These are phyloP conservation scores for Ictalurus punctatus DNA, from an alignment of 2,113 vertebrate genomes.

Conservation along the genomic window DNA sequence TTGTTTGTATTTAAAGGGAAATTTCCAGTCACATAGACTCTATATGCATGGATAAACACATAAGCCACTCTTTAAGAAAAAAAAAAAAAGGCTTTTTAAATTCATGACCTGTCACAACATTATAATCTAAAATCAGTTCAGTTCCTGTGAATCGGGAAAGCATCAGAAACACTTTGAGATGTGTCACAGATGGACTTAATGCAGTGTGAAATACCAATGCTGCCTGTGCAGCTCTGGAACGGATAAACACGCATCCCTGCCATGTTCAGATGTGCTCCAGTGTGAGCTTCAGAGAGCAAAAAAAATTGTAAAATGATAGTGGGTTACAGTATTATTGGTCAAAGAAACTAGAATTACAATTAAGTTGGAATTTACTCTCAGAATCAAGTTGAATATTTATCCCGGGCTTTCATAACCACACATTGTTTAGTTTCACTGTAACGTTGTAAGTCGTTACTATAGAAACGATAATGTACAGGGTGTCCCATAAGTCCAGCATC, in stretches of 20 bases:
- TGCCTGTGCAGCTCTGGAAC: slow-evolving; percentile 43
- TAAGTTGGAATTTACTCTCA: not conserved
- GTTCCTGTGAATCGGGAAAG: slow-evolving; percentile 57
- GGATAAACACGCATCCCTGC: slow-evolving; percentile 51
- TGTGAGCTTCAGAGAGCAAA: slow-evolving; percentile 20
- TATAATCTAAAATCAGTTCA: slow-evolving; percentile 57
- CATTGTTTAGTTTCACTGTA: not conserved
- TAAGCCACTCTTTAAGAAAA: too few relatives aligned
- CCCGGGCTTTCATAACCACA: not conserved
- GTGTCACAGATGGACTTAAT: slow-evolving; percentile 44
- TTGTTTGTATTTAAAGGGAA: not conserved
- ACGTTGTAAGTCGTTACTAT: not conserved
- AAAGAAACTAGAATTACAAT: not conserved
- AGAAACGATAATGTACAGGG: not conserved
- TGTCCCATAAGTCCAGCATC: not conserved
- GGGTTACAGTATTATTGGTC: slow-evolving; percentile 27
- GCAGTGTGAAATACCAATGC: slow-evolving; percentile 50
- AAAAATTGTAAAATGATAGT: not conserved
- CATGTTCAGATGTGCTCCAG: slow-evolving; percentile 26
- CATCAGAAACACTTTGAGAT: slow-evolving; percentile 36
- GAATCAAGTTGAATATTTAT: not conserved
- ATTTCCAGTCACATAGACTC: not conserved
- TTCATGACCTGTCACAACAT: slow-evolving; percentile 50
- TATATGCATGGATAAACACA: not conserved
- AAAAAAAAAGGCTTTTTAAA: not conserved